Base-by-base conservation (phyloP, 2,113 vertebrate genomes). In the Thomomys bottae region DNA sequence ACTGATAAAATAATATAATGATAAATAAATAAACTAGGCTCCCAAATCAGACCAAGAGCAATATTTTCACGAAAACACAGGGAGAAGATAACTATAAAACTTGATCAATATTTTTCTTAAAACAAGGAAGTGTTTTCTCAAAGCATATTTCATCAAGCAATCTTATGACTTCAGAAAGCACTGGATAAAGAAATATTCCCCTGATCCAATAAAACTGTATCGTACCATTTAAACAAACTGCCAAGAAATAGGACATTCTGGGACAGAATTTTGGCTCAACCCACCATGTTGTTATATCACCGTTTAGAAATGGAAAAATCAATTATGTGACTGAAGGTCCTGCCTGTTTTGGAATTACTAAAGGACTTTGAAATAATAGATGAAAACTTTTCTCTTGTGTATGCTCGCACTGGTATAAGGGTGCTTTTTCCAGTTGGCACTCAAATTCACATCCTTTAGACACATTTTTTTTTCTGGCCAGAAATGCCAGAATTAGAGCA, bases 221-320 rank as follows among this genome's bases (percentile, higher is more conserved):
- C 78, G 73, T 12, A 38, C 68, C 68, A 59, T 6, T 79, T 57
- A 88, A 92, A 94, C 70, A 59, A 67, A 64, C 79, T 78, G 68
- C 76, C 86, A 90, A 95, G 76, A 94, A 95, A 71, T 40, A n/a
- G 72, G 76, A 88, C 83, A 59, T 86, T 88, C 57, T 64, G 85
- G 76, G 83, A 94, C 92, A 93, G 84, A 75, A 81, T 64, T 85
- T 94, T 92, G 94, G 93, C 87, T 89, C 59, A 7, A 84, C 67
- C 84, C 78, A 82, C 77, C 85, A 45, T 79, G 78, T 84, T 93
- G 91, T 93, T 84, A 57, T 92, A 84, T 95, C 87, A 68, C 77
- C 63, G 54, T 73, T 94, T 89, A 90, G 90, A 93, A 94, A 87
- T 63, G 77, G 94, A 84, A 96, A 95, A 87, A 68, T 80, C 72